Base-by-base conservation (phyloP, 35 echinoderm and acorn worm genomes). In the Diadema setosum region DNA sequence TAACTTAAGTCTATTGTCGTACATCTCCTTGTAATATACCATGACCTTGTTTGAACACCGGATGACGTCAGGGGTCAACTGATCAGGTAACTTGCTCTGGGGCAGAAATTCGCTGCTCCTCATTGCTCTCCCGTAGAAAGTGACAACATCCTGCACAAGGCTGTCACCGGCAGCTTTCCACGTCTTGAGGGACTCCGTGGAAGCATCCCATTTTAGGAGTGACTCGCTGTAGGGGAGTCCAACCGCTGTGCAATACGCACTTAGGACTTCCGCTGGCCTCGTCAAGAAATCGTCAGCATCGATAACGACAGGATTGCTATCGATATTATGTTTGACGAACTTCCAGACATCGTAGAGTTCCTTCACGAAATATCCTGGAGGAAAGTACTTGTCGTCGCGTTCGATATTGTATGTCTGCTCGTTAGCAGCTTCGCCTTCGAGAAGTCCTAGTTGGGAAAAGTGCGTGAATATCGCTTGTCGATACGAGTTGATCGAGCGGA, bases 21-120 rank as follows among this genome's bases (percentile, higher is more conserved):
- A 78, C 73, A 78, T 78, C 73, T 78, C 73, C 37, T 78, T 20
- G 37, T 42, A 78, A 78, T 35, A 78, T 78, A 21, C n/a, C 73
- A 44, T 35, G 9, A 78, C 73, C 44, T 78, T 34, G 21, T 78
- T 41, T n/a, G 73, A 35, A 43, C 73, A 78, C 44, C 73, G 39
- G 2, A 78, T 78, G 39, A 78, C 73, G 73, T 78, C 73, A 43
- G 1, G 12, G 37, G 73, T 78, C 1, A 78, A 26, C 44, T 78
- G 27, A 44, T 78, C 73, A 42, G 73, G 33, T 41, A 78, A 41
- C 40, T 32, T 78, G 44, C 20, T 39, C 27, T 34, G 27, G 1
- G 73, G 73, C 25, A 35, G 24, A 4, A 78, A 78, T 44, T 25
- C 40, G n/a, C 73, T 44, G 37, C 73, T 78, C n/a, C 40, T 78